Conservation (phyloP, 2,888 invertebrate genomes). For the Xestobium rufovillosum region DNA sequence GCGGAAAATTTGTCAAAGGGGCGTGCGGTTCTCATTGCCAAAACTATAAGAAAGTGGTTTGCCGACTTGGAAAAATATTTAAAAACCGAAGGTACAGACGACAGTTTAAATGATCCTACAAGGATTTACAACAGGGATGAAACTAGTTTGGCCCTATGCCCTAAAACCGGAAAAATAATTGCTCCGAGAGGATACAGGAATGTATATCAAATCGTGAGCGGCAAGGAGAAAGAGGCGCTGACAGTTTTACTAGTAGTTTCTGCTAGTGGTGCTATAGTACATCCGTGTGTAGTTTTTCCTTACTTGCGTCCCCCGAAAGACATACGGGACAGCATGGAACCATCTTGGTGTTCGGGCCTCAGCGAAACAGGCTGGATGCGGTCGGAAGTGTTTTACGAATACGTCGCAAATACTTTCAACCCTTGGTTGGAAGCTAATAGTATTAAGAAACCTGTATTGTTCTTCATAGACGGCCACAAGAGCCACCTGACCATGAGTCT, state of each 20-base stretch:
- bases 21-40: conserved; percentile 18
- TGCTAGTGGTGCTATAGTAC: conserved; percentile 13
- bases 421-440: conserved; percentile 12
- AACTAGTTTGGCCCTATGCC: conserved; percentile 1
- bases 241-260: conserved; percentile 16
- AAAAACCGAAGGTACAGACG: conserved; percentile 1
- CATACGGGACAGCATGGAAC: conserved; percentile 11
- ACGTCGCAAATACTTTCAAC: too few relatives aligned
- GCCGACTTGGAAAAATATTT: conserved; percentile 8
- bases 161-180: conserved; percentile 2
- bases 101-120: background rate
- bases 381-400: conserved; percentile 7
- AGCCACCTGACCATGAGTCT: conserved; percentile 22
- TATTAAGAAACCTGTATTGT: conserved; percentile 4
- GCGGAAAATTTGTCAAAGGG: conserved; percentile 17
- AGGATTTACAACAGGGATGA: background rate
- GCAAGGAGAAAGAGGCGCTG: conserved; percentile 16
- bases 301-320: conserved; percentile 10
- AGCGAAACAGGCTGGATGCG: conserved; percentile 11
- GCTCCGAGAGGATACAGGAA: conserved; percentile 7
- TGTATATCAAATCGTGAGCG: conserved; percentile 14
- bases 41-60: conserved; percentile 18
- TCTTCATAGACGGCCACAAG: conserved; percentile 26
- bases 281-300: conserved; percentile 15
- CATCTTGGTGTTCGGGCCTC: conserved; percentile 8